Evolutionary conservation across 2,113 vertebrate genomes (phyloP), one percentile per base, ranked within the genome.

Genomic region (Sitta europaea): DNA sequence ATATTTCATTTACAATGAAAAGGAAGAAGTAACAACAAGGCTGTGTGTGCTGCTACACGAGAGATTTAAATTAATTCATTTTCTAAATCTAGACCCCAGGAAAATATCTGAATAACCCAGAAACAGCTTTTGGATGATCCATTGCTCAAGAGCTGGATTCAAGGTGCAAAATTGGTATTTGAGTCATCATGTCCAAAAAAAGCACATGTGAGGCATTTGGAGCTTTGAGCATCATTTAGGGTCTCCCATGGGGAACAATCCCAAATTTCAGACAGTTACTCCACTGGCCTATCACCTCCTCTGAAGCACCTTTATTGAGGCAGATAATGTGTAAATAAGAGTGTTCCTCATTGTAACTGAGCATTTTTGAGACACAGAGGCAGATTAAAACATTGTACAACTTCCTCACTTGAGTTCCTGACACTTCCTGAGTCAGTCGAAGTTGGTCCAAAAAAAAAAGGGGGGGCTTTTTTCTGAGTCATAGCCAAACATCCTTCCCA

Each of bases 251-350:
- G 31, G 35, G 42, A 86, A 27, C 10, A n/a, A 19, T 1, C 1
- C 53, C 61, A 62, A 14, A 74, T 29, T 50, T 58, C 66, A 74
- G 25, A 35, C 42, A 73, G 48, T 25, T 33, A 0, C 36, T 81
- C 40, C 45, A 14, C 7, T 2, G 28, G 38, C 1, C 0, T 33
- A 14, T 19, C 29, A 61, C 22, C 38, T 27, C 22, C 8, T 70
- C 50, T 68, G 82, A 76, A 40, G 12, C 17, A 7, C 33, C 36
- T 67, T 70, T 27, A 17, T 1, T 57, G 38, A 36, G 40, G 38
- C 14, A 75, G 28, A 38, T 23, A 4, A 25, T 2, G 14, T 11
- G 10, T 7, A 10, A 4, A 7, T 18, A 2, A 9, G 21, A 19
- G 22, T 27, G 18, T 51, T 76, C 47, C 50, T 71, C 31, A 2